Conservation (phyloP, 2,797 vertebrate species). For the Smutsia temminckii region DNA sequence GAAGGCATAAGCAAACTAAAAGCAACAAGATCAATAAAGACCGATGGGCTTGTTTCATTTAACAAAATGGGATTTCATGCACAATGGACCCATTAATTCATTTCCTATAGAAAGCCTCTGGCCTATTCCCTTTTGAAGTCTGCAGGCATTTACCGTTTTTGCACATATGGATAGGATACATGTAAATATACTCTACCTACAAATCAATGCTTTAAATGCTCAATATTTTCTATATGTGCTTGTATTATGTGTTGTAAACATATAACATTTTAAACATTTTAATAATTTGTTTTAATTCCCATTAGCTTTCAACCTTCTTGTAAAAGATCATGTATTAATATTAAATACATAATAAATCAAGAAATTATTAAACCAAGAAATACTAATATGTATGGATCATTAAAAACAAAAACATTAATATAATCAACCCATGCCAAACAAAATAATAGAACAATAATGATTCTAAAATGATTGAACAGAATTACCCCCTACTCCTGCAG, state of each 20-base stretch:
- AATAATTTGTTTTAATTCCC: background rate
- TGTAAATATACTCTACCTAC: background rate
- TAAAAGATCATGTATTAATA: background rate
- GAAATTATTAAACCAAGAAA: background rate
- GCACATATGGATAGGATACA: background rate
- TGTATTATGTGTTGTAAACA: background rate
- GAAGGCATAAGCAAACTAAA: slow-evolving; percentile 55
- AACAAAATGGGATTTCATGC: slow-evolving; percentile 69
- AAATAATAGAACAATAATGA: background rate
- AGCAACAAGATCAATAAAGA: slow-evolving; percentile 66
- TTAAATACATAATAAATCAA: background rate
- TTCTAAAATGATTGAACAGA: background rate
- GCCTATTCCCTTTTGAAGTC: slow-evolving; percentile 16
- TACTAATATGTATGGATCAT: background rate
- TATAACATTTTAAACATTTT: background rate
- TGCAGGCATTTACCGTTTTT: background rate
- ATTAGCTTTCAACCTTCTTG: background rate
- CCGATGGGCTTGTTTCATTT: slow-evolving; percentile 55
- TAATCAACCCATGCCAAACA: background rate
- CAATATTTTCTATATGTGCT: background rate
- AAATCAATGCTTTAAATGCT: background rate
- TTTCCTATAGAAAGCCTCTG: slow-evolving; percentile 54
- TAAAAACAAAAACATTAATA: background rate
- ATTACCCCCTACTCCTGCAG: background rate
- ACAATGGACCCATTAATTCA: slow-evolving; percentile 66